Conservation (phyloP, 2,888 invertebrate species). For the Apomyelois bistriatella region DNA sequence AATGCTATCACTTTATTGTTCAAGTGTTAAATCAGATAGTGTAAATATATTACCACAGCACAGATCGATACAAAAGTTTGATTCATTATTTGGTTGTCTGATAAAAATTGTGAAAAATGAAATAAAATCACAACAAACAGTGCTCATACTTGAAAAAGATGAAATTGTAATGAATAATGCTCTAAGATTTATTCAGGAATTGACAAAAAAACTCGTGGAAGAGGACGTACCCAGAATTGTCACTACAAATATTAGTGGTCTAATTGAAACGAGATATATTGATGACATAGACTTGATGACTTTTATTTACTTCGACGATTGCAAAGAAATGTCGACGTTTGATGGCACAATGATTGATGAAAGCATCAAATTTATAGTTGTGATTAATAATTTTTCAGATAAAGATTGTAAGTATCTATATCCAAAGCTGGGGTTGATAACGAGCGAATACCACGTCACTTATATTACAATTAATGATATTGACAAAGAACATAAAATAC, state of each 20-base stretch:
- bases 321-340: conserved; percentile 24
- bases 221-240: neutral
- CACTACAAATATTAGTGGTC: neutral
- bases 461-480: conserved; percentile 36
- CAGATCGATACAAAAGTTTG: neutral
- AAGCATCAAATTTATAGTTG: conserved; percentile 35
- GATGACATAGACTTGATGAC: neutral
- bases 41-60: neutral
- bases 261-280: neutral
- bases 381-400: conserved; percentile 26
- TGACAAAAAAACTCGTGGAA: neutral
- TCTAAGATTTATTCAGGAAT: neutral
- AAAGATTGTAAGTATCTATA: conserved; percentile 23
- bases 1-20: neutral
- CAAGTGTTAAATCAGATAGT: neutral
- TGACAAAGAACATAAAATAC: conserved; percentile 27
- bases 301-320: conserved; percentile 29
- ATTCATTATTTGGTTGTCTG: conserved; percentile 1
- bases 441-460: conserved; percentile 37
- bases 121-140: neutral
- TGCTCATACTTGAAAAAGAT: neutral
- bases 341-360: conserved; percentile 23
- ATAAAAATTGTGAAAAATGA: neutral
- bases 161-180: neutral
- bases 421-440: conserved; percentile 23